Conservation (phyloP, 2,797 vertebrate genomes). For the Scyliorhinus canicula region DNA sequence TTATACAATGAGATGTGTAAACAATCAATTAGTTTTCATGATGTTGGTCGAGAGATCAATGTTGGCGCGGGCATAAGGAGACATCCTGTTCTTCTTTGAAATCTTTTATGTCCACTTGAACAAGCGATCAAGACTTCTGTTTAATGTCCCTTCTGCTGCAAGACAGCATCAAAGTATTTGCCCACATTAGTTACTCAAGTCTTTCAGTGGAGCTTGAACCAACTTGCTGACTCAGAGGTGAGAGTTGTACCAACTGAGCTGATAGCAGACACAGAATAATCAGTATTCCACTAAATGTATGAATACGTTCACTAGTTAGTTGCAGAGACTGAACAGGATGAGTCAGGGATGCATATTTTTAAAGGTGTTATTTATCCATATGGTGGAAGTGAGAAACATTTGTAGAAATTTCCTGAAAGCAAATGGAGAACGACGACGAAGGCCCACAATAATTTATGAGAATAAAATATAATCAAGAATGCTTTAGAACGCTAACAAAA, state of each 20-base stretch:
- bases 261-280: slow-evolving; percentile 26
- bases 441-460: neutral
- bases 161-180: neutral
- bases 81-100: neutral
- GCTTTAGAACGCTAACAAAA: neutral
- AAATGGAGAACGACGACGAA: neutral
- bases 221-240: neutral
- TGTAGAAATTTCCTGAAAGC: slow-evolving; percentile 26
- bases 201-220: neutral
- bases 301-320: slow-evolving; percentile 14
- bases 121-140: neutral
- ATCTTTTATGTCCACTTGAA: neutral
- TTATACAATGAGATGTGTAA: neutral
- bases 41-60: neutral
- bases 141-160: neutral
- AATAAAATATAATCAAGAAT: neutral
- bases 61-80: neutral
- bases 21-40: neutral
- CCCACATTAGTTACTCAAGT: neutral
- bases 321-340: slow-evolving; percentile 11
- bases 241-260: slow-evolving; percentile 7
- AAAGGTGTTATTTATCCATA: slow-evolving; percentile 34
- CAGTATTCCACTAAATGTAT: neutral
- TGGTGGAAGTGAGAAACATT: slow-evolving; percentile 14
- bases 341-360: slow-evolving; percentile 33